Base-by-base conservation (phyloP, 2,797 vertebrate species). In the Pangasius djambal region DNA sequence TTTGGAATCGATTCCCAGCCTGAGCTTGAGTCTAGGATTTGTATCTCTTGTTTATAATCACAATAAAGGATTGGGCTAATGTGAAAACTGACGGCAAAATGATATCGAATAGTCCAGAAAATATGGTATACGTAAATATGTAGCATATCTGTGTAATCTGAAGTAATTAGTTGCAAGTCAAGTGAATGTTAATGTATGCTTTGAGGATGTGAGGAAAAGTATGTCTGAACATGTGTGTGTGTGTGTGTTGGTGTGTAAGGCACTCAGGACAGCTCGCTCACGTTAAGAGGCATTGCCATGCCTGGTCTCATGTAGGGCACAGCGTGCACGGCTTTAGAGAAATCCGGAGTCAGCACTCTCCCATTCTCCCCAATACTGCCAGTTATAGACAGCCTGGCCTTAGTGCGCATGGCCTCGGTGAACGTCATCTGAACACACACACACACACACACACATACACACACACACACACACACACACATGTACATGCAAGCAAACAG, bases 221-320 rank as follows among this genome's bases (percentile, higher is more conserved):
- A 50, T 83, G 3, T 63, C 34, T 83, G 59, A 83, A 83, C 25
- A 12, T 90, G 57, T 90, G 87, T 57, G 69, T 22, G 10, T 88
- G 70, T 90, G 82, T 88, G 79, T 86, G 69, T 90, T 55, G 78
- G 93, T 94, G 90, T 94, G 94, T 96, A 96, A 96, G 96, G 96
- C 96, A 96, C 95, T 96, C 95, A 96, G 95, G 96, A 96, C 90
- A 95, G 95, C 91, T 96, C 94, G 90, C 95, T 96, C 97, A 99
- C 97, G 97, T 98, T 98, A 97, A 98, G 98, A 97, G 97, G 98
- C 98, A 99, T 98, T 97, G 98, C 97, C 98, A 99, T 98, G 97
- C 98, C 98, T 96, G 98, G 97, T 96, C 97, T 98, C 96, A 99
- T 97, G 95, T 98, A 98, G 95, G 97, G 97, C 97, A 98, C 97